These are phyloP conservation scores for Macaca mulatta DNA, from an alignment of 2,113 vertebrate genomes.

Conservation along the genomic window DNA sequence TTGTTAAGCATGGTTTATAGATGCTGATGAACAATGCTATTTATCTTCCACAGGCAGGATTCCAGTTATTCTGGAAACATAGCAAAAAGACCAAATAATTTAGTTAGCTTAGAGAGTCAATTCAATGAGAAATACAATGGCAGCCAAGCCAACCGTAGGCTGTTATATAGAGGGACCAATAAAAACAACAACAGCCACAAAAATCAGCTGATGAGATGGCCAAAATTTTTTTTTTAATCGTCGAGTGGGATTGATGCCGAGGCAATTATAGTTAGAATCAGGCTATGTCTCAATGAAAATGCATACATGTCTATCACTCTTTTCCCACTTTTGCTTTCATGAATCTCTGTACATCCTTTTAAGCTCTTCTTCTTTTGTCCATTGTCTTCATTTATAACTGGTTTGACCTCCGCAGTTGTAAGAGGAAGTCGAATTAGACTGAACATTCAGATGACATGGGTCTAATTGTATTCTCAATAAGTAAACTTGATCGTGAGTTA, in stretches of 20 bases:
- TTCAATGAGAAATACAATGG: not conserved
- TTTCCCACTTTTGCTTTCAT: not conserved
- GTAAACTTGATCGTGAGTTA: not conserved
- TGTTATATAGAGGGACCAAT: not conserved
- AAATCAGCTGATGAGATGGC: not conserved
- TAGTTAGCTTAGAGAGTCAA: not conserved
- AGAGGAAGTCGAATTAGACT: not conserved
- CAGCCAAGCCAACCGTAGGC: not conserved
- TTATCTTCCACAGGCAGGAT: not conserved
- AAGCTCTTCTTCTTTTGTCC: not conserved
- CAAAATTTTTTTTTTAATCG: not conserved
- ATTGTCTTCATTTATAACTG: not conserved
- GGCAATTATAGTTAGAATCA: not conserved
- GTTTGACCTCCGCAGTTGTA: not conserved
- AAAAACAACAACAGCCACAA: not conserved
- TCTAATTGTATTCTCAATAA: not conserved
- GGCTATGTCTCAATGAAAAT: not conserved
- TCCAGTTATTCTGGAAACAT: not conserved
- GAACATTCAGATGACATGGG: not conserved
- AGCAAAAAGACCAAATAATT: not conserved
- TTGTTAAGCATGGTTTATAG: slow-evolving; percentile 20
- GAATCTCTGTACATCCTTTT: not conserved
- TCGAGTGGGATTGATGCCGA: not conserved
- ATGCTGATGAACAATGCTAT: slow-evolving; percentile 1
- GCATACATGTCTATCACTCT: not conserved